Base-by-base conservation (phyloP, 2,113 vertebrate genomes). In the Thinocorus orbignyianus region DNA sequence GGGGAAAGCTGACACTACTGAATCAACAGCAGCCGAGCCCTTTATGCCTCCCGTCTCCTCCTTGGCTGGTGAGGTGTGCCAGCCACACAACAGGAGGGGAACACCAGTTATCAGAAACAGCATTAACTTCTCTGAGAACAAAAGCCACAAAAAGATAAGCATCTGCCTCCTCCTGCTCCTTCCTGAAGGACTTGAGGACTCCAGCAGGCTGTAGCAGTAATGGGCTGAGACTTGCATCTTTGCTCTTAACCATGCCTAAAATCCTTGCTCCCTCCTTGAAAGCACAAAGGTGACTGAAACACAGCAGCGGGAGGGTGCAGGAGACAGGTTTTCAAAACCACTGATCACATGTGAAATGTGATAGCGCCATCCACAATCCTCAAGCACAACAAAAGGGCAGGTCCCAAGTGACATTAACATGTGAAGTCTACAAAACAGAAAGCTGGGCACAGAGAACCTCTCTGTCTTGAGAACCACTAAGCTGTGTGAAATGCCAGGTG, bases 291-390 rank as follows among this genome's bases (percentile, higher is more conserved):
- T 33, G 33, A 62, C 33, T 17, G 73, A 81, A 93, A 62, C 48
- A 49, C 44, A 58, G 62, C 22, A 66, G 41, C 5, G 20, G 46
- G 11, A 79, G 24, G 10, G 22, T 4, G 2, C 22, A 69, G 84
- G 39, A 87, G 26, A 28, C 37, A 69, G 49, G 13, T 41, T 58
- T 58, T 49, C n/a, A 66, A 33, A 88, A 55, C 37, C 33, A 13
- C 6, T 0, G 8, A 14, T 18, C 24, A 48, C 1, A 1, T 2
- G 8, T 14, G 28, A 64, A 18, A 88, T 1, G 3, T n/a, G 22
- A 64, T 3, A 76, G 48, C 73, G 78, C 22, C 72, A 81, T n/a
- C 73, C 28, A 62, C 18, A 74, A 30, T 28, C 31, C 46, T 60
- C 73, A 62, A 54, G 58, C 23, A 37, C 17, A 92, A 72, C 18